Evolutionary conservation across 2,113 vertebrate genomes (phyloP).

Genomic region (Cochlearius cochlearius): DNA sequence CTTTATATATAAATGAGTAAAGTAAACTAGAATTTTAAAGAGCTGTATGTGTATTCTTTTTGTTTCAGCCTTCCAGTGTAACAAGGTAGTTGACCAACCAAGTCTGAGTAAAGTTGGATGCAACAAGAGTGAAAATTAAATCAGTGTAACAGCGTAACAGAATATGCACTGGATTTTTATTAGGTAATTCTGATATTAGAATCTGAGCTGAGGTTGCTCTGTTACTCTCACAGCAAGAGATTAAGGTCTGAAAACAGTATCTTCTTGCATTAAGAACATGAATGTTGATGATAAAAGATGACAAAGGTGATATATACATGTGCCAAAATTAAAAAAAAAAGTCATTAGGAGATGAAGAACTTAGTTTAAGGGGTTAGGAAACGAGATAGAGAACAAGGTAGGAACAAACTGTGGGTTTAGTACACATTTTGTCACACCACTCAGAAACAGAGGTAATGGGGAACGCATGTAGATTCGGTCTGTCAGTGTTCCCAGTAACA

Average conservation of each 20-base stretch:
- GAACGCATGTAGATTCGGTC: background rate
- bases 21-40: background rate
- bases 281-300: background rate
- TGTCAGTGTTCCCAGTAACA: background rate
- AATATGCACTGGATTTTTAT: background rate
- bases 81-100: background rate
- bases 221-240: background rate
- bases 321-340: background rate
- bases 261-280: background rate
- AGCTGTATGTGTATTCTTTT: background rate
- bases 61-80: background rate
- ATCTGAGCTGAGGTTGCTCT: background rate
- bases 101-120: background rate
- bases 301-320: background rate
- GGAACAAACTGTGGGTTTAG: background rate
- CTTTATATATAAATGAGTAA: background rate
- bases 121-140: background rate
- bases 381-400: background rate
- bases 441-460: background rate
- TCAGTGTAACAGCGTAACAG: background rate
- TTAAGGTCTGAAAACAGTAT: background rate
- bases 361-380: background rate
- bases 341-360: background rate
- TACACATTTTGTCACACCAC: background rate
- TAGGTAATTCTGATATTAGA: background rate